Conservation (phyloP, 2,888 invertebrate genomes). For the Perdita meconis region DNA sequence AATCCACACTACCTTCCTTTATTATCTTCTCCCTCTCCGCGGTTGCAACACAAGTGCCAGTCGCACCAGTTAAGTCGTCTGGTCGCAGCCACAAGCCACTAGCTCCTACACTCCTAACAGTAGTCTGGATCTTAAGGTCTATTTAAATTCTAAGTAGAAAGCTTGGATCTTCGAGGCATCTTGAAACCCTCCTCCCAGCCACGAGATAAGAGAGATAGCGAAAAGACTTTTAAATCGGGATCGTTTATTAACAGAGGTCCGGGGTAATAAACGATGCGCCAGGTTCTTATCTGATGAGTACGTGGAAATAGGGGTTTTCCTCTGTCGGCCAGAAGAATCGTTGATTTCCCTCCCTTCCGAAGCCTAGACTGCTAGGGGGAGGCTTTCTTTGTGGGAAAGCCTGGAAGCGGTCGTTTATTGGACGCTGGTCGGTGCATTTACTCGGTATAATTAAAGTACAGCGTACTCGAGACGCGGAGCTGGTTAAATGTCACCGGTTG, state of each 20-base stretch:
- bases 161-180: not conserved
- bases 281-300: slow-evolving; percentile 54
- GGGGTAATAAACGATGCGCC: slow-evolving; percentile 43
- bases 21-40: no score
- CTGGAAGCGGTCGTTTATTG: not conserved
- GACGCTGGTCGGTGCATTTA: slow-evolving; percentile 47
- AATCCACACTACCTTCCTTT: no score
- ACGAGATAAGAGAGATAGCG: slow-evolving; percentile 29
- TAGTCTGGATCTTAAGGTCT: slow-evolving; percentile 16
- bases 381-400: slow-evolving; percentile 21
- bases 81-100: not conserved
- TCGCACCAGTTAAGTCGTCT: no score
- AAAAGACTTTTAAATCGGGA: slow-evolving; percentile 56
- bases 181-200: slow-evolving; percentile 7
- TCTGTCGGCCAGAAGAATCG: slow-evolving; percentile 23
- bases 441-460: slow-evolving; percentile 59
- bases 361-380: no score
- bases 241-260: slow-evolving; percentile 50
- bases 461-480: slow-evolving; percentile 54
- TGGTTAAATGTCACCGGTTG: slow-evolving; percentile 60
- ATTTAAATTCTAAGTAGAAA: slow-evolving; percentile 59
- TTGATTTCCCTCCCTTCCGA: slow-evolving; percentile 29
- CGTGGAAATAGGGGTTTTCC: slow-evolving; percentile 35
- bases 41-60: no score
- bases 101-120: not conserved